Evolutionary conservation across 2,888 invertebrate species (phyloP).

Genomic region (Tetrapedia diversipes): DNA sequence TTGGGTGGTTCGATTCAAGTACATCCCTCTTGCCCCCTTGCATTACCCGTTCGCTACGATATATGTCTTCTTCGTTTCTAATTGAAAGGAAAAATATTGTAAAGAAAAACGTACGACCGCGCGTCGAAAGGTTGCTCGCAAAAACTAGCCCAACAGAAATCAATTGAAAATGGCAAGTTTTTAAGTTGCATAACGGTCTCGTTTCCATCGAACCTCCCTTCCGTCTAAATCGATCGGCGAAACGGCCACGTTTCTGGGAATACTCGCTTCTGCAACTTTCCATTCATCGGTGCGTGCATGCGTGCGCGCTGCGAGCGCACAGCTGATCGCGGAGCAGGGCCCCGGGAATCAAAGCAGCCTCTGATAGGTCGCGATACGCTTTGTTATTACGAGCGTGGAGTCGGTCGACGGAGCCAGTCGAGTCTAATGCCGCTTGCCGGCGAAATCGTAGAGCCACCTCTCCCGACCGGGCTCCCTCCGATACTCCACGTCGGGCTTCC

Average conservation of each 20-base stretch:
- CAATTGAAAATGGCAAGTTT: too few species aligned
- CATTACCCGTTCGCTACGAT: too few species aligned
- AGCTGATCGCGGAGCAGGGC: constrained; percentile 48
- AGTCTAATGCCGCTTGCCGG: constrained; percentile 61
- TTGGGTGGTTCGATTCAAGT: too few species aligned
- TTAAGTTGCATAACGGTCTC: too few species aligned
- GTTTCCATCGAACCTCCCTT: background rate
- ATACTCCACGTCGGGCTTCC: constrained; percentile 71
- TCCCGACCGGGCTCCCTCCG: constrained; percentile 61
- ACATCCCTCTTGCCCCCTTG: too few species aligned
- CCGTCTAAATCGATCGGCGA: background rate
- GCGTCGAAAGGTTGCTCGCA: too few species aligned
- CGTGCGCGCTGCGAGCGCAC: background rate
- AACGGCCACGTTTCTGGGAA: constrained; percentile 6
- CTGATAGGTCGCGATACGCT: constrained; percentile 69
- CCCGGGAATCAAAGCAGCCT: constrained; percentile 63
- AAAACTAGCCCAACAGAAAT: constrained; percentile 3
- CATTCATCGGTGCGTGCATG: background rate
- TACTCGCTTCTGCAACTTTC: background rate
- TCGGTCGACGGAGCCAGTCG: constrained; percentile 63
- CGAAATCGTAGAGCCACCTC: constrained; percentile 58
- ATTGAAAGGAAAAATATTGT: too few species aligned
- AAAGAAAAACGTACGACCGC: too few species aligned
- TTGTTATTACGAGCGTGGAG: constrained; percentile 67
- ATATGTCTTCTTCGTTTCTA: too few species aligned